Evolutionary conservation across 2,113 vertebrate genomes (phyloP).

Genomic region (Zosterops lateralis): DNA sequence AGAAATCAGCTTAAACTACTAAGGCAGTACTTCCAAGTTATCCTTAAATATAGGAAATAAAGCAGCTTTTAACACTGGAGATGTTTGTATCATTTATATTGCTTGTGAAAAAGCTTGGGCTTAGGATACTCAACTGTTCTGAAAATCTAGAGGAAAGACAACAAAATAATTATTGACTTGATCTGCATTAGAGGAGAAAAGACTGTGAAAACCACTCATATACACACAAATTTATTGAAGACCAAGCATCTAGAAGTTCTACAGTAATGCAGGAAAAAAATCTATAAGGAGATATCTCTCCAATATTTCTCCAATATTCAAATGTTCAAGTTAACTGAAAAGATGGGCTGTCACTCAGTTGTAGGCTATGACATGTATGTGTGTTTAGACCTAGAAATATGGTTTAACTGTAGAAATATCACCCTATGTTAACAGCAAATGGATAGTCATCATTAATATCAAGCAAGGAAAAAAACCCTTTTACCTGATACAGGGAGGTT

Average conservation of each 20-base stretch:
- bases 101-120: not conserved
- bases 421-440: not conserved
- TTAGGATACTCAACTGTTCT: not conserved
- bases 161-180: not conserved
- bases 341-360: not conserved
- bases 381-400: not conserved
- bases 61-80: not conserved
- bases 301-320: not conserved
- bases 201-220: not conserved
- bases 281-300: not conserved
- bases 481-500: not conserved
- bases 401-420: not conserved
- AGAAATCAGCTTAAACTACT: not conserved
- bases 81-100: not conserved
- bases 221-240: not conserved
- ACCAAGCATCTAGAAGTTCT: not conserved
- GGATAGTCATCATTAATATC: not conserved
- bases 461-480: not conserved
- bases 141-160: not conserved
- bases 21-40: not conserved
- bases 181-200: not conserved
- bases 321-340: not conserved
- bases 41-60: not conserved
- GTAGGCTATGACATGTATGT: accelerated
- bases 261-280: not conserved